Evolutionary conservation across 2,797 vertebrate species (phyloP).

Genomic region (Erithacus rubecula): DNA sequence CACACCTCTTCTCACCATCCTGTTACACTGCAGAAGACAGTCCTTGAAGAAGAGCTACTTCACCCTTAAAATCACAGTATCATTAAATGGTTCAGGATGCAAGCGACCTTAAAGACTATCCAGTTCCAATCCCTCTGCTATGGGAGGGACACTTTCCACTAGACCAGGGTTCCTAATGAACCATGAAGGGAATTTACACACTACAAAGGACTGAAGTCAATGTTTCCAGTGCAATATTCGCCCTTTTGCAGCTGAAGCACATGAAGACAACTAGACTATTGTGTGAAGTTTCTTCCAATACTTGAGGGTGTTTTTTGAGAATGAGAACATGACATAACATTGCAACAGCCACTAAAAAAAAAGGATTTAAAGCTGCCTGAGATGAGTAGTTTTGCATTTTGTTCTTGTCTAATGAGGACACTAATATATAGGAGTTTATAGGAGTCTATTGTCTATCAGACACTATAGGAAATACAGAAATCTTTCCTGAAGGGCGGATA

Average conservation of each 20-base stretch:
- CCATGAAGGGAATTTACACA: neutral
- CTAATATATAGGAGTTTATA: neutral
- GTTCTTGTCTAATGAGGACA: accelerated
- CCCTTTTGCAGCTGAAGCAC: neutral
- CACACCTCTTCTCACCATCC: neutral
- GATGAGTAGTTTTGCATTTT: neutral
- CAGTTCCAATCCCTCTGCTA: neutral
- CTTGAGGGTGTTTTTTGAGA: neutral
- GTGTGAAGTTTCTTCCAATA: neutral
- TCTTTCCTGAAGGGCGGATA: neutral
- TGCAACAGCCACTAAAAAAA: neutral
- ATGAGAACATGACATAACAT: neutral
- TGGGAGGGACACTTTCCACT: neutral
- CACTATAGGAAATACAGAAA: neutral
- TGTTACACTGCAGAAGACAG: neutral
- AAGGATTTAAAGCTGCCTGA: neutral
- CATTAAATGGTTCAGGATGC: neutral
- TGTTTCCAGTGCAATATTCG: neutral
- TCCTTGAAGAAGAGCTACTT: neutral
- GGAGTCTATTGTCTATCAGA: neutral
- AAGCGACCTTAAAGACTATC: neutral
- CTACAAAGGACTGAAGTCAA: neutral
- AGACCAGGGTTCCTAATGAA: neutral
- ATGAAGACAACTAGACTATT: neutral
- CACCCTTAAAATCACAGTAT: neutral